Evolutionary conservation across 2,797 vertebrate genomes (phyloP), one percentile per base, ranked within the genome.

Genomic region (Molossus molossus): DNA sequence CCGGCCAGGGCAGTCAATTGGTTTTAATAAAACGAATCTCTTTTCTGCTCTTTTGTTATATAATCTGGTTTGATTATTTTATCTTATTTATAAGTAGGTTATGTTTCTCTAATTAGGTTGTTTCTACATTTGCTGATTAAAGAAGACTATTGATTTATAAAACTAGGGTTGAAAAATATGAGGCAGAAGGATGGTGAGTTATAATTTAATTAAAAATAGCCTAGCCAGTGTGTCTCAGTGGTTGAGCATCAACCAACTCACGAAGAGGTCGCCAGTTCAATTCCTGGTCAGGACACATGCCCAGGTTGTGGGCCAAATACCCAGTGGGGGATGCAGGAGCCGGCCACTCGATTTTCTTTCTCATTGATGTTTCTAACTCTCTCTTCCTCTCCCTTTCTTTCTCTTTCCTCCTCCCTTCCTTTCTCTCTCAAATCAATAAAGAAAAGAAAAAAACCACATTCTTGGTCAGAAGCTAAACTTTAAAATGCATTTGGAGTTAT

Each of bases 151-250:
- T 69, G 40, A 73, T 40, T 84, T 82, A 87, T 87, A 72, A 87
- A 23, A 90, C 92, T 27, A 77, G 4, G 17, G 1, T 73, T 92
- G 18, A 72, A 72, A 97, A 81, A 72, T 58, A 64, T 48, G 27
- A 70, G 13, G 6, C 48, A 70, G n/a, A 73, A 87, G 67, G 53
- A 53, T 80, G 5, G 40, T 37, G 33, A 84, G 11, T 40, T 83
- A 57, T 33, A 86, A 77, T 73, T 92, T 92, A 77, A 72, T 83
- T 94, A 87, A 82, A 6, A 89, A 23, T 45, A 45, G 40, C 40
- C 40, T 6, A 6, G 40, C 40, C 6, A 45, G 40, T 45, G 40
- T 45, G 40, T 45, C 40, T 6, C 40, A 45, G 40, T 45, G 40
- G 40, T 6, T 45, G 40, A 45, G 40, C 6, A 6, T 45, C 40